Evolutionary conservation across 2,797 vertebrate genomes (phyloP), one percentile per base, ranked within the genome.

Genomic region (Coreius guichenoti): DNA sequence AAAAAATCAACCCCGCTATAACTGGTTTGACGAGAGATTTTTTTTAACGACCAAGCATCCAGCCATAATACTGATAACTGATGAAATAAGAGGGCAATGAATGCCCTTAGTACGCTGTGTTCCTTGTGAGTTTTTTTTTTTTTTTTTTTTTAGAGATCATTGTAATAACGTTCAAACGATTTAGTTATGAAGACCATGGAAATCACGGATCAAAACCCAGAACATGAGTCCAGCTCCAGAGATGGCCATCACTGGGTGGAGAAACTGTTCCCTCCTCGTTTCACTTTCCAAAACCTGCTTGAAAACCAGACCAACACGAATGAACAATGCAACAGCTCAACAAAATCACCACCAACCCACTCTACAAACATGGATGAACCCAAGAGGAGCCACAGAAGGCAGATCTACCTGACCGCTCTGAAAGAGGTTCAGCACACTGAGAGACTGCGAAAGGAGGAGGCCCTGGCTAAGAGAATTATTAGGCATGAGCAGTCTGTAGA

Each of bases 221-320:
- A 26, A 47, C 31, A 43, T 23, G 49, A 65, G 31, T 69, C 31
- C n/a, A 72, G 77, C 39, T 77, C 77, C 33, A 78, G 26, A 61
- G 78, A 82, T 63, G 70, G 45, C 26, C 76, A 47, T 58, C 90
- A 92, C 49, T 91, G 91, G 92, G 90, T 94, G 47, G 89, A 94
- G 86, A 89, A 90, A 7, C 88, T 91, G 23, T 87, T 91, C 87
- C 76, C 87, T 74, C 92, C 92, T 80, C 45, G 39, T 87, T 93
- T 92, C 82, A 92, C 83, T 21, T 65, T 86, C 73, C 88, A 89
- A 47, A 90, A 90, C 82, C 36, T 92, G 72, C 88, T 93, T 19
- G 84, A 89, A 74, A 80, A 33, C 81, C 81, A 61, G 11, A 45
- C 23, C 12, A 21, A 68, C 23, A 36, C 49, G 23, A 26, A 68